phyloP scores from a whole-genome alignment of 2,797 vertebrate genomes.

The Tapirus indicus region DNA sequence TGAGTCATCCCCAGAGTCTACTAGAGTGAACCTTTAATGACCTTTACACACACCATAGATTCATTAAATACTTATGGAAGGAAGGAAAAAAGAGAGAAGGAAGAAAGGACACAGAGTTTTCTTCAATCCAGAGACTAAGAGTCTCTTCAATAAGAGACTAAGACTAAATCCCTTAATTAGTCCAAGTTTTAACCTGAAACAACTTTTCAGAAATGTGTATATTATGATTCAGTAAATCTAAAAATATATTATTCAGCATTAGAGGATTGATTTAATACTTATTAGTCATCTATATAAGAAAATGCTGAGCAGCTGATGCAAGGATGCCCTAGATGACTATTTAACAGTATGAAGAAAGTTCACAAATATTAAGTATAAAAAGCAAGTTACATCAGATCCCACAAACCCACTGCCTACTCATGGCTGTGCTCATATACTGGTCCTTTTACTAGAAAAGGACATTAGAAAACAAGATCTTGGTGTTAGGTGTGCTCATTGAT shows the following conservation, averaged over 20 bases:
- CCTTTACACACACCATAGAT: neutral
- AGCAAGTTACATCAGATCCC: no score
- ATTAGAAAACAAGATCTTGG: neutral
- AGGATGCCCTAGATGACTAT: neutral
- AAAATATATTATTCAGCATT: neutral
- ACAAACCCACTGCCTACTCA: no score
- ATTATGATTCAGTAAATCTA: neutral
- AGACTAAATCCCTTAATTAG: neutral
- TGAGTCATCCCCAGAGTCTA: neutral
- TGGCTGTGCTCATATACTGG: neutral
- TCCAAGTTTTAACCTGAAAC: conserved; percentile 2
- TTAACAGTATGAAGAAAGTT: neutral
- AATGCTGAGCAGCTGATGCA: neutral
- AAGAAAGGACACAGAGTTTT: neutral
- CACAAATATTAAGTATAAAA: neutral
- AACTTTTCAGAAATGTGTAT: neutral
- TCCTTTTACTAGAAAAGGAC: neutral
- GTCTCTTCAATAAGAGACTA: no score
- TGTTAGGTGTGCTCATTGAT: neutral
- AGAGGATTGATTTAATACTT: neutral
- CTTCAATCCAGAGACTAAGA: neutral
- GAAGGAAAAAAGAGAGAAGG: neutral
- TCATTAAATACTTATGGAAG: neutral
- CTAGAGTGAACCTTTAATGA: neutral
- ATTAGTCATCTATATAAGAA: neutral